These are phyloP conservation scores for Poicephalus gulielmi DNA, from an alignment of 2,113 vertebrate species.

Conservation along the genomic window DNA sequence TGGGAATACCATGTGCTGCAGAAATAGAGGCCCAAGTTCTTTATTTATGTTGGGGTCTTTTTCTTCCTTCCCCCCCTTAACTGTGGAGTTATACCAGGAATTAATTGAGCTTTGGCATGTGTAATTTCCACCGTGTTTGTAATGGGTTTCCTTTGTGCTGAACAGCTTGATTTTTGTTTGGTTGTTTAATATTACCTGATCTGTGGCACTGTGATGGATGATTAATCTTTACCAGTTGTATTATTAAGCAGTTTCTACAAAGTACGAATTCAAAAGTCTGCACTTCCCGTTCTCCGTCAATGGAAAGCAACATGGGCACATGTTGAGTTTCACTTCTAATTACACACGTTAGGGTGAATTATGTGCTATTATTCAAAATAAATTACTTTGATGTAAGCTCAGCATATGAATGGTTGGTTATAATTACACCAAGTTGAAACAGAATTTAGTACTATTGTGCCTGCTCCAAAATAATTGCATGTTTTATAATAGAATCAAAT, in stretches of 20 bases:
- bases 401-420: neutral
- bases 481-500: neutral
- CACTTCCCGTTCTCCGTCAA: neutral
- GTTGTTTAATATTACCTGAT: conserved; percentile 9
- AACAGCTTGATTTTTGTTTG: neutral
- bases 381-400: conserved; percentile 40
- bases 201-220: neutral
- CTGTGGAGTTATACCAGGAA: neutral
- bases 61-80: neutral
- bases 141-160: neutral
- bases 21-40: neutral
- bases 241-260: neutral
- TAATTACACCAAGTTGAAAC: conserved; percentile 18
- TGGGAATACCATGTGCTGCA: neutral
- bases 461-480: neutral
- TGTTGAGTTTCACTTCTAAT: conserved; percentile 30
- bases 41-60: neutral
- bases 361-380: conserved; percentile 17
- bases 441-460: neutral
- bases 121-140: neutral
- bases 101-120: neutral
- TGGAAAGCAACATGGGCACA: neutral
- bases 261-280: conserved; percentile 1
- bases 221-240: neutral
- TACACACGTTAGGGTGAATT: neutral